Evolutionary conservation across 92 coral and sea anemone species (phyloP).

Genomic region (Porites cylindrica): DNA sequence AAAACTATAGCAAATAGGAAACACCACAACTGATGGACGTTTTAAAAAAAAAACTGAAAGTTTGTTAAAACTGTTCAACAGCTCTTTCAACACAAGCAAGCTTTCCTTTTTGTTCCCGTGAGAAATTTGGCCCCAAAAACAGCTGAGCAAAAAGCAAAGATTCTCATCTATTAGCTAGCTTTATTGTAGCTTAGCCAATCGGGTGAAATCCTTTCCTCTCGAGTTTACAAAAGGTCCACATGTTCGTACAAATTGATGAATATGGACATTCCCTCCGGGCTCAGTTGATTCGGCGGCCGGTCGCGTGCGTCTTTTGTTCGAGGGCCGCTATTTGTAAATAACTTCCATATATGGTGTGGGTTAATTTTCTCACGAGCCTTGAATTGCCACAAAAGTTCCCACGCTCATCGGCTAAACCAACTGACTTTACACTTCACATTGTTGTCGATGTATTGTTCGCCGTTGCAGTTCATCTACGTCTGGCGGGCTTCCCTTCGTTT

Average conservation of each 20-base stretch:
- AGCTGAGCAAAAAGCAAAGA: slow-evolving; percentile 76
- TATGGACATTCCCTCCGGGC: slow-evolving; percentile 63
- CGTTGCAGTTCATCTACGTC: slow-evolving; percentile 43
- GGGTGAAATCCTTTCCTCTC: slow-evolving; percentile 47
- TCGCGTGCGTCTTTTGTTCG: slow-evolving; percentile 95
- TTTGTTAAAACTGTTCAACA: slow-evolving; percentile 7
- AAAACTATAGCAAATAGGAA: background rate
- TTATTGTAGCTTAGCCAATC: slow-evolving; percentile 81
- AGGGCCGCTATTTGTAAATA: slow-evolving; percentile 81
- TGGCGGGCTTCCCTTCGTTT: slow-evolving; percentile 65
- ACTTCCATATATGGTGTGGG: slow-evolving; percentile 93
- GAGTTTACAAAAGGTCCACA: slow-evolving; percentile 83
- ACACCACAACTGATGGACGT: slow-evolving; percentile 3
- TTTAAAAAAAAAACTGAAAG: slow-evolving; percentile 14
- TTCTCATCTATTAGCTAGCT: slow-evolving; percentile 67
- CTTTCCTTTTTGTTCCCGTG: slow-evolving; percentile 80
- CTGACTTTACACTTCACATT: slow-evolving; percentile 69
- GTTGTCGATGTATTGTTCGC: slow-evolving; percentile 77
- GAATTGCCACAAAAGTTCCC: slow-evolving; percentile 96
- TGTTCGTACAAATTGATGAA: slow-evolving; percentile 75
- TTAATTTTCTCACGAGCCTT: slow-evolving; percentile 98
- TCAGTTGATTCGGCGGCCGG: slow-evolving; percentile 75
- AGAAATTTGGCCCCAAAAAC: slow-evolving; percentile 75
- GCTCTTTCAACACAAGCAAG: slow-evolving; percentile 25
- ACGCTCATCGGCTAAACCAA: slow-evolving; percentile 85